These are phyloP conservation scores for Holcopasites calliopsidis DNA, from an alignment of 1,140 invertebrate genomes.

Conservation along the genomic window DNA sequence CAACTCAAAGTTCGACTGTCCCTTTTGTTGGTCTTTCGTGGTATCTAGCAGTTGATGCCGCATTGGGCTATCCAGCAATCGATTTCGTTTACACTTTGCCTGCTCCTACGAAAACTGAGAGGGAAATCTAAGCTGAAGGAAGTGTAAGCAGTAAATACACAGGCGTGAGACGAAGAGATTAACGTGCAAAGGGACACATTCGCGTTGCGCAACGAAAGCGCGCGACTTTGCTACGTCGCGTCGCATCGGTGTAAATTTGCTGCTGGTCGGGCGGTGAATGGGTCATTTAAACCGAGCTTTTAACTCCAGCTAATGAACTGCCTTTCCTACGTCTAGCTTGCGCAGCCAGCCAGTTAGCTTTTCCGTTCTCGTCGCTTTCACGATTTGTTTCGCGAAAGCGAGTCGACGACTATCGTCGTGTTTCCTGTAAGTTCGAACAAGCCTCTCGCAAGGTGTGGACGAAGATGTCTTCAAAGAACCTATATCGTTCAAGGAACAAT, in stretches of 20 bases:
- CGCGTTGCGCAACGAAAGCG: not conserved
- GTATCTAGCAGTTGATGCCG: not conserved
- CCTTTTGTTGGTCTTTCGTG: no score
- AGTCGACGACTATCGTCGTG: not conserved
- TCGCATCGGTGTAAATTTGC: constrained; percentile 34
- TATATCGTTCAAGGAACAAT: no score
- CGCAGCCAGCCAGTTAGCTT: not conserved
- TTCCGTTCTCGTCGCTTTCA: not conserved
- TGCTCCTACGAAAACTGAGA: no score
- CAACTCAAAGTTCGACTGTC: not conserved
- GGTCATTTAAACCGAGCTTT: constrained; percentile 66
- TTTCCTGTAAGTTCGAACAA: no score
- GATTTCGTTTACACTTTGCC: constrained; percentile 57
- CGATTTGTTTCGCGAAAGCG: not conserved
- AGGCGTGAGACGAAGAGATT: not conserved
- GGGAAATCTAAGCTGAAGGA: not conserved
- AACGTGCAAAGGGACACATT: not conserved
- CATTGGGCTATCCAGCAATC: constrained; percentile 44
- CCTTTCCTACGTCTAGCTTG: constrained; percentile 21
- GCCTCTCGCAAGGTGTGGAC: no score
- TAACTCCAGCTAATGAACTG: constrained; percentile 66
- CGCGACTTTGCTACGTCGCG: not conserved
- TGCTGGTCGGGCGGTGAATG: constrained; percentile 59
- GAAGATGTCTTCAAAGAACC: no score
- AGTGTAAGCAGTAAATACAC: not conserved